Conservation (phyloP, 1,140 invertebrate genomes). For the Thaumatotibia leucotreta region DNA sequence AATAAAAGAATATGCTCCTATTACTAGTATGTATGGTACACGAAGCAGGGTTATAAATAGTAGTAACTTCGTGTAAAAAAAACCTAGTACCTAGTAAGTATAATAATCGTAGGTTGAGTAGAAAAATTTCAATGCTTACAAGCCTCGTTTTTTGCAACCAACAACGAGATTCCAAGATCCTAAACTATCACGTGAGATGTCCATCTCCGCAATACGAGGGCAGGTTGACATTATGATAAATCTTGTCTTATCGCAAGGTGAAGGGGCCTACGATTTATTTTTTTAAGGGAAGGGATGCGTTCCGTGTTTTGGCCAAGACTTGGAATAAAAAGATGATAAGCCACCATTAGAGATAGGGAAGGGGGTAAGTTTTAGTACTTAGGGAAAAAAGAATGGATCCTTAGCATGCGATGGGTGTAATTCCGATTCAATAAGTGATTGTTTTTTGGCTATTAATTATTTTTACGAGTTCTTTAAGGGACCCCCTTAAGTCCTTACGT, state of each 20-base stretch:
- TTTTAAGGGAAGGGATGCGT: slow-evolving; percentile 34
- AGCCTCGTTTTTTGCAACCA: background rate
- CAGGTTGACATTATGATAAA: slow-evolving; percentile 22
- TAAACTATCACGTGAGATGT: slow-evolving; percentile 5
- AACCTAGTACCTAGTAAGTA: too few relatives aligned
- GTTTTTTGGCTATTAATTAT: slow-evolving; percentile 9
- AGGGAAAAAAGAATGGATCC: slow-evolving; percentile 33
- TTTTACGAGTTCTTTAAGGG: background rate
- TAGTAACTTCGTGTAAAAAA: too few relatives aligned
- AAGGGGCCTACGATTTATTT: slow-evolving; percentile 24
- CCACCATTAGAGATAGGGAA: slow-evolving; percentile 32
- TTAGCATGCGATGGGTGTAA: slow-evolving; percentile 35
- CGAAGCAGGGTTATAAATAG: too few relatives aligned
- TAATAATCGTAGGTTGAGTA: too few relatives aligned
- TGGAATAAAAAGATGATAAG: slow-evolving; percentile 57
- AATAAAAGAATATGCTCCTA: too few relatives aligned
- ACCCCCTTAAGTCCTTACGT: background rate
- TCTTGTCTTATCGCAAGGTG: slow-evolving; percentile 21
- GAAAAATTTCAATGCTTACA: too few relatives aligned
- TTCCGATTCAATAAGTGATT: slow-evolving; percentile 11
- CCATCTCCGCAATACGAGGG: slow-evolving; percentile 16
- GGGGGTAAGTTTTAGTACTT: slow-evolving; percentile 30
- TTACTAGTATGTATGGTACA: too few relatives aligned
- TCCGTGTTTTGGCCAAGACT: slow-evolving; percentile 36
- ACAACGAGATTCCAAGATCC: background rate